Conservation (phyloP, 2,113 vertebrate species). For the Pogona vitticeps region DNA sequence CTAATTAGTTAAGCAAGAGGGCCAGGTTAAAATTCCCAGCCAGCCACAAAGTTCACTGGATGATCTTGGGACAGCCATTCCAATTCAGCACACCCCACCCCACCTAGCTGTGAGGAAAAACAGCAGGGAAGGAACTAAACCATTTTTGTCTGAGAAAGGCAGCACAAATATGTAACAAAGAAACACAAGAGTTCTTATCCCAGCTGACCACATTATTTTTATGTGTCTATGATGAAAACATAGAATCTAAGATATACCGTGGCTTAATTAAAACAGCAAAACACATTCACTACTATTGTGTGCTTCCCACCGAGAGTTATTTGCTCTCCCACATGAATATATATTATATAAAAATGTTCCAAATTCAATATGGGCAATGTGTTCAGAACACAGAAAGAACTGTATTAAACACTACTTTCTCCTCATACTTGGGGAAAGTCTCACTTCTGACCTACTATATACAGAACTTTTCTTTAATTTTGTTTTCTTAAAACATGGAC, state of each 20-base stretch:
- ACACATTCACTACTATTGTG: conserved; percentile 52
- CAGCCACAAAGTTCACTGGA: background rate
- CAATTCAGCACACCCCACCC: background rate
- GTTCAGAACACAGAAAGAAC: conserved; percentile 36
- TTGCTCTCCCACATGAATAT: conserved; percentile 71
- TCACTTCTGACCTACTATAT: conserved; percentile 49
- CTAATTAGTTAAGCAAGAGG: background rate
- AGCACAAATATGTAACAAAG: background rate
- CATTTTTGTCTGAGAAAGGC: background rate
- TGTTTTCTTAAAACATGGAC: conserved; percentile 30
- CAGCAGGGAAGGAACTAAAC: background rate
- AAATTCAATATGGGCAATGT: conserved; percentile 55
- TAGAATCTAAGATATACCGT: conserved; percentile 61
- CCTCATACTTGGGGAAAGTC: conserved; percentile 57
- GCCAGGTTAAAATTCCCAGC: background rate
- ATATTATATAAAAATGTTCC: conserved; percentile 54
- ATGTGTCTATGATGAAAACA: conserved; percentile 64
- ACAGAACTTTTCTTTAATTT: conserved; percentile 42
- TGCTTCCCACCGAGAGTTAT: conserved; percentile 57
- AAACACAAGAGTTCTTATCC: background rate
- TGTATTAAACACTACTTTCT: conserved; percentile 29
- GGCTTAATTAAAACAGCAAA: conserved; percentile 57
- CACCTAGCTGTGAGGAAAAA: background rate
- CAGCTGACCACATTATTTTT: conserved; percentile 16
- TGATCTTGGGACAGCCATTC: background rate